These are phyloP conservation scores for Corynorhinus townsendii DNA, from an alignment of 2,113 vertebrate species.

Conservation along the genomic window DNA sequence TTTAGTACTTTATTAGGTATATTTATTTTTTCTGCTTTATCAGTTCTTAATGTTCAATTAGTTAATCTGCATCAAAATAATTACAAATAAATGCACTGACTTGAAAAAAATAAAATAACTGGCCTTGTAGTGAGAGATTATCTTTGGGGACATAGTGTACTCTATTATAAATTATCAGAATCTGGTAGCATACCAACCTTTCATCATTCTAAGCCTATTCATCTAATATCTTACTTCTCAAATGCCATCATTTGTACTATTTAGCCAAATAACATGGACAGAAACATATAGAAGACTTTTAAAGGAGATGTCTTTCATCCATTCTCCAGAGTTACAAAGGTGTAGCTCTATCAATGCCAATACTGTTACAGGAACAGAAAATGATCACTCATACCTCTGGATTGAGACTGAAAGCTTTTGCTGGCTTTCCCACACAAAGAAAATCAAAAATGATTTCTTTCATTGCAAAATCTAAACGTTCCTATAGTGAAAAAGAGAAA, in stretches of 20 bases:
- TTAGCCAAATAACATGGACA: background rate
- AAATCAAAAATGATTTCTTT: conserved; percentile 99
- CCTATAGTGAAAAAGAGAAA: conserved; percentile 81
- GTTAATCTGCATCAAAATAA: background rate
- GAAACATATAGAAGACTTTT: background rate
- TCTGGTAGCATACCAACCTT: background rate
- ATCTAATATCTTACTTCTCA: background rate
- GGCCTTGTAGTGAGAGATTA: background rate
- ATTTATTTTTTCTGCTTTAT: background rate
- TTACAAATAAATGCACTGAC: background rate
- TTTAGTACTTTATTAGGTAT: background rate
- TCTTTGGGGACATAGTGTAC: background rate
- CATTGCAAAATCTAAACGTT: conserved; percentile 98
- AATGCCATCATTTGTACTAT: background rate
- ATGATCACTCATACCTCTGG: conserved; percentile 90
- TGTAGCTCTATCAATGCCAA: background rate
- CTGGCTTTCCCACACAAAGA: conserved; percentile 95
- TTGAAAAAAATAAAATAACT: background rate
- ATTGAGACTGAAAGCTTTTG: conserved; percentile 98
- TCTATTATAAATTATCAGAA: background rate
- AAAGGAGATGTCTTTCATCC: background rate
- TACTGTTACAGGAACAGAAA: background rate
- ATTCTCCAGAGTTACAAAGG: background rate
- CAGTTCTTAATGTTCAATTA: background rate
- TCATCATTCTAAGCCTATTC: background rate